Base-by-base conservation (phyloP, 2,113 vertebrate genomes). In the Podiceps cristatus region DNA sequence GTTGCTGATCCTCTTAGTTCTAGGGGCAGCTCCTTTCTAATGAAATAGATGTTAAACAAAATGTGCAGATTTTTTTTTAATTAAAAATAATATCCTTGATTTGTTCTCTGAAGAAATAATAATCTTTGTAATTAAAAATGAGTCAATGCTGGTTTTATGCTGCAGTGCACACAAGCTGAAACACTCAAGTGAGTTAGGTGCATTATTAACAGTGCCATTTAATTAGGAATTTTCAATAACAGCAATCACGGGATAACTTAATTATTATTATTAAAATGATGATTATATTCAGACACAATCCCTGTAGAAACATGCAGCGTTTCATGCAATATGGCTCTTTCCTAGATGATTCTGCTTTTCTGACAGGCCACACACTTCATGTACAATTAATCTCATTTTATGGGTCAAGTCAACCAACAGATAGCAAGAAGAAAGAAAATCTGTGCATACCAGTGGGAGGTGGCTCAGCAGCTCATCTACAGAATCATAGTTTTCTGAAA, bases 401-500 rank as follows among this genome's bases (percentile, higher is more conserved):
- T 28, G 49, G 45, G 35, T 55, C 22, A 83, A 55, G 20, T 29
- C 28, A 83, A 50, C 8, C 14, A 7, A 56, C 13, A 91, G 37
- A 59, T 2, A 22, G 25, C 14, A 89, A 92, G 28, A 40, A 31
- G 42, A 74, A 90, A 58, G 25, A 67, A 80, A 58, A 62, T 67
- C n/a, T 76, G 42, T 52, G 88, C 98, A 31, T 98, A 99, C 99
- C 99, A 98, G 83, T 72, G 99, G 98, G 92, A 99, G 96, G 97
- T 97, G 98, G 95, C 98, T 99, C 66, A 98, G 98, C 85, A 99
- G 97, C 50, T 99, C 98, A 95, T 98, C 98, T 96, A 99, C 96
- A 56, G 98, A 98, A 24, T 98, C 98, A 33, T 99, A 98, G 98
- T 96, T 99, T 98, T 99, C 99, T 95, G 98, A 98, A 96, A 98